A percentile compares a stretch with the other conserved stretches of the same genome.
Evolutionary conservation across 2,113 vertebrate genomes (phyloP).

Genomic region (Castor canadensis): DNA sequence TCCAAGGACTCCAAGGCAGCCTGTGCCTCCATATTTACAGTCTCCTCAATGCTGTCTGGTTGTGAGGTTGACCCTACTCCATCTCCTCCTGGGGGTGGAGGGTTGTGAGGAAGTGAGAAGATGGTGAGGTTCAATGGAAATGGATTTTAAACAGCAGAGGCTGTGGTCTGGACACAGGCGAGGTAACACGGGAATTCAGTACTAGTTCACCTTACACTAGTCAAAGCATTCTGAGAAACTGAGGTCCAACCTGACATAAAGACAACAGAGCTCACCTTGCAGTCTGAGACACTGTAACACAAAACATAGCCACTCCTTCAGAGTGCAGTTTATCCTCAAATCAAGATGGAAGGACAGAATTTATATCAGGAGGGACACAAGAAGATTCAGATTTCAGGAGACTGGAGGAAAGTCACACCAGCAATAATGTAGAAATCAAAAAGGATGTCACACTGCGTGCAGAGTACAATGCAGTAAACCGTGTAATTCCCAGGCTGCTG

Average conservation of each 20-base stretch:
- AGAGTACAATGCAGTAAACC: no score
- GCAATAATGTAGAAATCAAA: background rate
- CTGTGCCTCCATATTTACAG: background rate
- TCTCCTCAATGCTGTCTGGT: background rate
- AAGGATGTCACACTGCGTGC: background rate
- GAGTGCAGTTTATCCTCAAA: background rate
- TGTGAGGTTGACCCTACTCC: background rate
- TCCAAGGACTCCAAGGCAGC: background rate
- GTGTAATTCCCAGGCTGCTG: background rate
- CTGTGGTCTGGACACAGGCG: background rate
- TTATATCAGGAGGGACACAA: background rate
- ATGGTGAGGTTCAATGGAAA: background rate
- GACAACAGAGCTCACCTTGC: background rate
- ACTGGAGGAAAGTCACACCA: background rate
- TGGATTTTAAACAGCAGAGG: background rate
- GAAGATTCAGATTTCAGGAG: background rate
- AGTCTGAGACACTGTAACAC: background rate
- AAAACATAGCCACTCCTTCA: background rate
- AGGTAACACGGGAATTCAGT: background rate
- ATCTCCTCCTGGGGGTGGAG: background rate
- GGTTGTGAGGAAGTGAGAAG: background rate
- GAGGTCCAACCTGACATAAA: background rate
- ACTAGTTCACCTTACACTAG: background rate
- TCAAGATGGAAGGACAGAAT: background rate
- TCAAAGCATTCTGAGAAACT: background rate